Evolutionary conservation across 2,888 invertebrate species (phyloP).

Genomic region (Parnassius smintheus): DNA sequence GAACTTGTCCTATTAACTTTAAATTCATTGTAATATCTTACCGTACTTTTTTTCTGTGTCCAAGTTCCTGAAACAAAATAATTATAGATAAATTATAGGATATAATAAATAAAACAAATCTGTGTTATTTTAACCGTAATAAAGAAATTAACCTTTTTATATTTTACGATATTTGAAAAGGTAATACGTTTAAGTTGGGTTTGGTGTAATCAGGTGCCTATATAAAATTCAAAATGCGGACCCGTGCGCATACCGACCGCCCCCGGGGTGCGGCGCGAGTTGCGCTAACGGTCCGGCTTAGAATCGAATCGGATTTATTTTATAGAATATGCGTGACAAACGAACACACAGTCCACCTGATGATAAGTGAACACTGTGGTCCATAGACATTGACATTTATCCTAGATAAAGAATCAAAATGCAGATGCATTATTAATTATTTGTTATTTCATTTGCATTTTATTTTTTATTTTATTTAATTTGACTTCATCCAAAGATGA

Average conservation of each 20-base stretch:
- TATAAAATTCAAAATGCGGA: background rate
- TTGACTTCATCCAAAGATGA: too few species aligned
- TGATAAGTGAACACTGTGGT: too few species aligned
- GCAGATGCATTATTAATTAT: too few species aligned
- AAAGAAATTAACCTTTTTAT: background rate
- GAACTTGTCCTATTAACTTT: too few species aligned
- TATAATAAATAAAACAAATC: background rate
- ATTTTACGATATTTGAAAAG: background rate
- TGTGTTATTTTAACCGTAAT: too few species aligned
- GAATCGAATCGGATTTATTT: background rate
- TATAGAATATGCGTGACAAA: too few species aligned
- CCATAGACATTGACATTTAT: too few species aligned
- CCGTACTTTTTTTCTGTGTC: background rate
- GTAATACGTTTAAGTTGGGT: background rate
- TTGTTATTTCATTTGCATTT: too few species aligned
- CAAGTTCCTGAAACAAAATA: background rate
- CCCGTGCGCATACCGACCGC: background rate
- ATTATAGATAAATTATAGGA: background rate
- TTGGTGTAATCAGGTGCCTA: background rate
- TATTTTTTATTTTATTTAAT: too few species aligned
- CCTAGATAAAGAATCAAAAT: too few species aligned
- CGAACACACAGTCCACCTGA: too few species aligned
- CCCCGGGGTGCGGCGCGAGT: background rate
- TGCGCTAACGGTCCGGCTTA: background rate
- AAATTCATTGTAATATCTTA: background rate